phyloP scores from a whole-genome alignment of 2,888 invertebrate genomes.

The Agrochola lychnidis region DNA sequence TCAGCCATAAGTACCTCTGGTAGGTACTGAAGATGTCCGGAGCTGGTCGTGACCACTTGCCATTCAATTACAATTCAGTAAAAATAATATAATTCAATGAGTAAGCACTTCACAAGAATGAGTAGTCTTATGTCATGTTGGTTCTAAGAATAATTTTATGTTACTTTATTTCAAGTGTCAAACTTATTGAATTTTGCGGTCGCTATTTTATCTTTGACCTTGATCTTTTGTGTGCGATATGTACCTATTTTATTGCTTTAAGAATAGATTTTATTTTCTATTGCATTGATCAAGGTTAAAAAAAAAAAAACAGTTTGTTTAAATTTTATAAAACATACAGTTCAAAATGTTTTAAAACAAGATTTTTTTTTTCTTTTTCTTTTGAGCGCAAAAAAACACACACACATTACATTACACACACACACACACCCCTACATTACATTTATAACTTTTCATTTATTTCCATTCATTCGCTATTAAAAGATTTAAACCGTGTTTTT shows the following conservation, averaged over 20 bases:
- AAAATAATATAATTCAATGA: conserved; percentile 5
- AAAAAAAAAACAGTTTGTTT: too few species aligned
- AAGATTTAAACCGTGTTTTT: too few species aligned
- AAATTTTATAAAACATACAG: too few species aligned
- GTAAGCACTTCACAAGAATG: conserved; percentile 14
- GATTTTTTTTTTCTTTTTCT: too few species aligned
- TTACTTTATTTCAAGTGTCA: conserved; percentile 33
- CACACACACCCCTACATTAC: too few species aligned
- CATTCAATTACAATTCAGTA: conserved; percentile 6
- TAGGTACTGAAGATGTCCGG: not conserved
- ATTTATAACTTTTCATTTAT: too few species aligned
- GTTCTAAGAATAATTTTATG: conserved; percentile 38
- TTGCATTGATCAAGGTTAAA: too few species aligned
- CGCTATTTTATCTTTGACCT: conserved; percentile 3
- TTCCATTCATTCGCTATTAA: too few species aligned
- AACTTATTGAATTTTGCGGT: conserved; percentile 5
- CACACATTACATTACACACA: too few species aligned
- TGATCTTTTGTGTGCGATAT: conserved; percentile 21
- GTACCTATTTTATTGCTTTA: conserved; percentile 4
- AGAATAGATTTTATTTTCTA: conserved; percentile 10
- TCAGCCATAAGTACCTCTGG: too few species aligned
- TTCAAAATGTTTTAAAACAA: too few species aligned
- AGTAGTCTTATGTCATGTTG: conserved; percentile 11
- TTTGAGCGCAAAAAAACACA: too few species aligned
- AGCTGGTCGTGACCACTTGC: not conserved